A percentile compares a stretch with the other conserved stretches of the same genome.
These are phyloP conservation scores for Corythaixoides concolor DNA, from an alignment of 2,113 vertebrate species.

Conservation along the genomic window DNA sequence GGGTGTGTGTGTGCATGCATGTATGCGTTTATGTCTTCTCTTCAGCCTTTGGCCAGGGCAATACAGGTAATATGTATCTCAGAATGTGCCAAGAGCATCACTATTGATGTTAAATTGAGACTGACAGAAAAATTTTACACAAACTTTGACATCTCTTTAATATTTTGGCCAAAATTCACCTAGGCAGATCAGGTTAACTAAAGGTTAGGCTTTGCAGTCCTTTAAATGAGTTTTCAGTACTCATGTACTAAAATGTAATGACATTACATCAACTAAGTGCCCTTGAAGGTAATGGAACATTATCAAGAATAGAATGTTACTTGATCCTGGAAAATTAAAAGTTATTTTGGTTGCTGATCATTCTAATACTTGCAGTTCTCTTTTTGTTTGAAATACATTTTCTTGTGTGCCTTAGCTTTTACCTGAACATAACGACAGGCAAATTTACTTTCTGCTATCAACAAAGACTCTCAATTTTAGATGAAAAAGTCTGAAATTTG, in stretches of 20 bases:
- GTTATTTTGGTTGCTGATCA: not conserved
- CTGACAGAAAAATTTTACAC: not conserved
- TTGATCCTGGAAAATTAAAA: not conserved
- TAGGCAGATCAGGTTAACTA: not conserved
- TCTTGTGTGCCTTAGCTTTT: not conserved
- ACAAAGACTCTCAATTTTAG: not conserved
- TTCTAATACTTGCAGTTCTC: not conserved
- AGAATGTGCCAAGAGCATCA: not conserved
- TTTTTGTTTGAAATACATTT: not conserved
- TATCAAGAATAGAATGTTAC: not conserved
- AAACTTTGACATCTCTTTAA: not conserved
- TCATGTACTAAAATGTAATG: not conserved
- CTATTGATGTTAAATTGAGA: not conserved
- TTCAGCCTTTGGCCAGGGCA: not conserved
- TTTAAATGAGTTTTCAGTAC: not conserved
- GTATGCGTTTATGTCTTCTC: not conserved
- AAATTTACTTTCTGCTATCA: not conserved
- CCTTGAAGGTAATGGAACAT: not conserved
- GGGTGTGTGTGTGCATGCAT: too few species aligned
- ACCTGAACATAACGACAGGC: not conserved
- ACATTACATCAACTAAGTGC: not conserved
- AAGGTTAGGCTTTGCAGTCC: not conserved
- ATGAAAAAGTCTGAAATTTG: not conserved
- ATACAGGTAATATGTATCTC: not conserved
- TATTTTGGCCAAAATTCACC: not conserved